Percentiles rank a stretch among this genome's conserved stretches.
phyloP scores from a whole-genome alignment of 1,140 invertebrate genomes.

The Coelopa frigida region DNA sequence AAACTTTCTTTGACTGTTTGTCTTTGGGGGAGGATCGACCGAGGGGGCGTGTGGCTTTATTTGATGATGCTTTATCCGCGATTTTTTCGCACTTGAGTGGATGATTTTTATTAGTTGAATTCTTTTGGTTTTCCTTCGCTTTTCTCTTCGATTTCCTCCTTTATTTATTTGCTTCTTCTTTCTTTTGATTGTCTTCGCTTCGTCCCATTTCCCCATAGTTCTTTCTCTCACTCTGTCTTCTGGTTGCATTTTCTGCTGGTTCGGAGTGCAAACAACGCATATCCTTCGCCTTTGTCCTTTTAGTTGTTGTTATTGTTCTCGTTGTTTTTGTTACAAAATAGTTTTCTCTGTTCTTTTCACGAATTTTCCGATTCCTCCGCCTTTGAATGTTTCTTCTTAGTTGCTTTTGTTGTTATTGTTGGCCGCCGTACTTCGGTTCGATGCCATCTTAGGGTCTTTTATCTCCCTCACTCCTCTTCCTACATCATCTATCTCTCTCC shows the following conservation, averaged over 20 bases:
- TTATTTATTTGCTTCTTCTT: constrained; percentile 4
- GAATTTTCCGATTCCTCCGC: too few relatives aligned
- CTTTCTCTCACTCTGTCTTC: not conserved
- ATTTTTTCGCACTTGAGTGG: constrained; percentile 45
- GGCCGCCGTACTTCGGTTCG: too few relatives aligned
- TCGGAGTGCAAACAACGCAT: not conserved
- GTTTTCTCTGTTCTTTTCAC: not conserved
- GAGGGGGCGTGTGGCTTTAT: too few relatives aligned
- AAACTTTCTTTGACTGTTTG: too few relatives aligned
- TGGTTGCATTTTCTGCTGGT: not conserved
- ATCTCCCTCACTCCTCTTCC: too few relatives aligned
- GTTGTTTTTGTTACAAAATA: not conserved
- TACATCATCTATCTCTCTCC: too few relatives aligned
- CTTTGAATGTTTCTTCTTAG: too few relatives aligned
- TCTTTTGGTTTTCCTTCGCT: constrained; percentile 17
- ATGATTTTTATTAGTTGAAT: constrained; percentile 45
- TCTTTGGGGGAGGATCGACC: too few relatives aligned
- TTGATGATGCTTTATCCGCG: too few relatives aligned
- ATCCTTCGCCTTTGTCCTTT: not conserved
- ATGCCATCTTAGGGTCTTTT: too few relatives aligned
- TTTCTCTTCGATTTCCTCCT: constrained; percentile 6
- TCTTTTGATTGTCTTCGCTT: constrained; percentile 16
- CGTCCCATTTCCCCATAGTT: constrained; percentile 11
- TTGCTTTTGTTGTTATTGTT: too few relatives aligned
- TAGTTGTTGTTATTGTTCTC: constrained; percentile 2